Percentiles rank a stretch among this genome's conserved stretches.
These are phyloP conservation scores for Hippolais icterina DNA, from an alignment of 2,113 vertebrate genomes.

Conservation along the genomic window DNA sequence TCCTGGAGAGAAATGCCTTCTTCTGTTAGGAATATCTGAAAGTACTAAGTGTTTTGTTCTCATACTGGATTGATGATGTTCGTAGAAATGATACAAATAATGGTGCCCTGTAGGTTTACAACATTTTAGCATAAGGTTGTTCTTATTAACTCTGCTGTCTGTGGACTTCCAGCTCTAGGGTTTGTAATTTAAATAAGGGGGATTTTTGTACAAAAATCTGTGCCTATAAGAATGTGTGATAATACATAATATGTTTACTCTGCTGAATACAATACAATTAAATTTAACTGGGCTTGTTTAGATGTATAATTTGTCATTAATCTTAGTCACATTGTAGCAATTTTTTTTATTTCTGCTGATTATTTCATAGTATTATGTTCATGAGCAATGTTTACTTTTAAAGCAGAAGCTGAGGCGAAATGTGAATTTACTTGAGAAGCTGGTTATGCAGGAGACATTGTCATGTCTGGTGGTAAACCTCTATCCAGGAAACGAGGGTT, in stretches of 20 bases:
- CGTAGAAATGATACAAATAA: background rate
- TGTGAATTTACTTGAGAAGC: constrained; percentile 98
- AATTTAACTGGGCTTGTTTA: background rate
- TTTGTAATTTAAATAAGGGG: background rate
- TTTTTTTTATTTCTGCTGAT: background rate
- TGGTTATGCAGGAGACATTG: constrained; percentile 93
- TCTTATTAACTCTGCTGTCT: background rate
- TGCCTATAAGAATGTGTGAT: background rate
- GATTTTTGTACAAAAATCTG: background rate
- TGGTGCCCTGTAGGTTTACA: background rate
- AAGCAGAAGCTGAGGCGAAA: constrained; percentile 97
- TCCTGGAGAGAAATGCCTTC: background rate
- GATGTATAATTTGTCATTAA: background rate
- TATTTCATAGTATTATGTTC: constrained; percentile 50
- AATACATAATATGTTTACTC: background rate
- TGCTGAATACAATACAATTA: background rate
- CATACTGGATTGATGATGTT: background rate
- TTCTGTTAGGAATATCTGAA: background rate
- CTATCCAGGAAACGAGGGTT: constrained; percentile 97
- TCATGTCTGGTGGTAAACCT: constrained; percentile 97
- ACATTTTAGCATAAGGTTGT: background rate
- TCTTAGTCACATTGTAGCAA: background rate
- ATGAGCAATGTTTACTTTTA: constrained; percentile 70
- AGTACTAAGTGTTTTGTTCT: background rate
- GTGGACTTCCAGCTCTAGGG: background rate